phyloP scores from a whole-genome alignment of 2,797 vertebrate genomes.

The Phoeniculus purpureus region DNA sequence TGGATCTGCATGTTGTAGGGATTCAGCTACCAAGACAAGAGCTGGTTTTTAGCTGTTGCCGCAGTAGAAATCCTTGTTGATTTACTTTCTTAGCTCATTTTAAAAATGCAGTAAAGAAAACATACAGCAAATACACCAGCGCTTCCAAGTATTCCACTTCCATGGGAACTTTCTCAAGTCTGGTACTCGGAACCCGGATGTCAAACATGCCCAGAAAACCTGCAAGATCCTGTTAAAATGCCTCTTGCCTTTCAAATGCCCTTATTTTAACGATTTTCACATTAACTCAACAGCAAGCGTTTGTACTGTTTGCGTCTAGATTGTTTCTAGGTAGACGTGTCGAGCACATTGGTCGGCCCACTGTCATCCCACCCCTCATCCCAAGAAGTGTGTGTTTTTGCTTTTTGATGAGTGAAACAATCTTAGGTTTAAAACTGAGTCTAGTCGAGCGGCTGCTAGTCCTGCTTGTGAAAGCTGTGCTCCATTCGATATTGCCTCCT shows the following conservation, averaged over 20 bases:
- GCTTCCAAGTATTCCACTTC: not conserved
- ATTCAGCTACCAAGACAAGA: not conserved
- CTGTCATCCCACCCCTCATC: not conserved
- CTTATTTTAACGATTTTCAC: not conserved
- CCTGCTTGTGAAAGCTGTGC: not conserved
- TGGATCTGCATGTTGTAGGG: not conserved
- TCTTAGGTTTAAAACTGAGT: slow-evolving; percentile 31
- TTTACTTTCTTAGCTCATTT: not conserved
- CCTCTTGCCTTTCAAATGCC: slow-evolving; percentile 16
- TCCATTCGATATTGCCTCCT: slow-evolving; percentile 2
- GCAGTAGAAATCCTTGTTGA: not conserved
- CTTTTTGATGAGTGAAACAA: slow-evolving; percentile 1
- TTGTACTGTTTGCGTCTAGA: not conserved
- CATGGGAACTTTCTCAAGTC: not conserved
- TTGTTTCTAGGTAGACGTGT: not conserved
- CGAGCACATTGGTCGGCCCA: not conserved
- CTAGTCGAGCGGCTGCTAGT: slow-evolving; percentile 18
- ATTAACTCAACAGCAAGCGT: not conserved
- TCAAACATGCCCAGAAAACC: not conserved
- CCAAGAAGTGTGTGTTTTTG: slow-evolving; percentile 8
- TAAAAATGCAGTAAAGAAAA: not conserved
- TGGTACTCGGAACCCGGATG: not conserved
- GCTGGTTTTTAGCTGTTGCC: not conserved
- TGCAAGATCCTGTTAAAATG: slow-evolving; percentile 14
- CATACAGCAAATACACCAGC: not conserved